Evolutionary conservation across 2,113 vertebrate genomes (phyloP), one percentile per base, ranked within the genome.

Genomic region (Seriola aureovittata): DNA sequence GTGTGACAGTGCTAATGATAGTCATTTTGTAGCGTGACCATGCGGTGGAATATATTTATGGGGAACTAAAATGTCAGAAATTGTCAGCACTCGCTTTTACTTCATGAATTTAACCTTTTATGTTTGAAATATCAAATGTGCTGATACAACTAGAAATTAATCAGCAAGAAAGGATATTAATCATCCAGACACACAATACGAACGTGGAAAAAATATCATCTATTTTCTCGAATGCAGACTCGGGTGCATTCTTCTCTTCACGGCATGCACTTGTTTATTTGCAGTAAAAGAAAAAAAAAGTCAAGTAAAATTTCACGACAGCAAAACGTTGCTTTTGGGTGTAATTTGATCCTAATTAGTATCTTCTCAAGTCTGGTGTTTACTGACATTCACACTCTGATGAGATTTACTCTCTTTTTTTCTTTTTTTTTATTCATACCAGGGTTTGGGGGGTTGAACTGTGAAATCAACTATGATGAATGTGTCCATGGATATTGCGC

Each of bases 1-100:
- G 96, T 95, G 94, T 96, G 96, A 96, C 96, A 96, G 95, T 91
- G 92, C 94, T 98, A 98, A 99, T 98, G 96, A 97, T 71, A 96
- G 96, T 96, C 94, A 97, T 97, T 98, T 97, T 94, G 93, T 90
- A 95, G 96, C 86, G 80, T 97, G 96, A 97, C 95, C 93, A 94
- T 93, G 94, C 92, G 76, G 91, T 95, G 94, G 95, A 96, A 96
- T 95, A 93, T 93, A 92, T 96, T 97, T 96, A 95, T 92, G 92
- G 90, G 85, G 92, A 87, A 79, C 82, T 95, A 94, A 96, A 97
- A 97, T 95, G 94, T 95, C 94, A 95, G 90, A 93, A 94, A 93
- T 81, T 89, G 84, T 83, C 86, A 93, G 82, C 88, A 29, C 85
- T 93, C 86, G 91, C 82, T 88, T 91, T 82, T 75, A 87, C 86